Base-by-base conservation (phyloP, 2,797 vertebrate species). In the Helarctos malayanus region DNA sequence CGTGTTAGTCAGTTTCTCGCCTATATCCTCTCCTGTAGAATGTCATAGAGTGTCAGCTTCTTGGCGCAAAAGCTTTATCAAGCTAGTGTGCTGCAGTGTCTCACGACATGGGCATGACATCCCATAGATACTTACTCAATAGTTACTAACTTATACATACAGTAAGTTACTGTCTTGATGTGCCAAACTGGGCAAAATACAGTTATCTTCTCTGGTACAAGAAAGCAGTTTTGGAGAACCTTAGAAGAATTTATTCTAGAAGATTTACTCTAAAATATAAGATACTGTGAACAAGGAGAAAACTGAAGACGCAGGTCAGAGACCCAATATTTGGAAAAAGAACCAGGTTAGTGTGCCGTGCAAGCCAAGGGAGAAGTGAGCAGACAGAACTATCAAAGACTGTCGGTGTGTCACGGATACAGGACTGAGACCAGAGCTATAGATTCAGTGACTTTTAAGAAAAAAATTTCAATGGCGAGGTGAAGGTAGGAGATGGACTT, bases 161-260 rank as follows among this genome's bases (percentile, higher is more conserved):
- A 84, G 59, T 29, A 29, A 68, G 61, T 54, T 86, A 69, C 41
- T 68, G 1, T 61, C 41, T 63, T 32, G 69, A 57, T 16, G n/a
- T 56, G 49, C 35, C 35, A 93, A 82, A 38, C 38, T 47, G 29
- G 56, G 10, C 29, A 93, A 52, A 79, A 57, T 69, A 69, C 56
- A 35, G 7, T 71, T 79, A 2, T 54, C 15, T 78, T 23, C 65
- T 83, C 45, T 61, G 61, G 29, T 61, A 88, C 10, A 32, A 47
- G 11, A 79, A 94, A 96, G 38, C 15, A 90, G 83, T 75, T 87
- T 79, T 12, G 21, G 32, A 69, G 23, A 61, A 49, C 0, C 57
- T 83, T 93, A 59, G 29, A 59, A 91, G 1, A 65, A 83, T 80
- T 87, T 75, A 61, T 93, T 95, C 16, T 54, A 80, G 63, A 84